These are phyloP conservation scores for Pollenia griseotomentosa DNA, from an alignment of 2,888 invertebrate species.

Conservation along the genomic window DNA sequence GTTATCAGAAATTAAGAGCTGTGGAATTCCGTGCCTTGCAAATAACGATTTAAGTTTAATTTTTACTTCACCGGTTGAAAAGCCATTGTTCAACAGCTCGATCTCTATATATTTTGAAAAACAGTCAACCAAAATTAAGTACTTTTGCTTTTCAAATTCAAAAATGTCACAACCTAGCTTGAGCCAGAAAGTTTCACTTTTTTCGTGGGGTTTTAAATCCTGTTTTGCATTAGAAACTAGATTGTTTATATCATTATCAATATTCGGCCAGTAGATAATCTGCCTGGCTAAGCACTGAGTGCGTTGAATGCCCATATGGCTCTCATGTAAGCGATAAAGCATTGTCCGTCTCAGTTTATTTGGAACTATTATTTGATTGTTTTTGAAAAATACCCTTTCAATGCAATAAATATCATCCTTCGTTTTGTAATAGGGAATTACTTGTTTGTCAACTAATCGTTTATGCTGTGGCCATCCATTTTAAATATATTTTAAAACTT, in stretches of 20 bases:
- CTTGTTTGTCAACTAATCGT: constrained; percentile 5
- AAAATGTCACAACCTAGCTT: constrained; percentile 9
- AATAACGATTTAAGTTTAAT: background rate
- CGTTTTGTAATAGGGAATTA: constrained; percentile 3
- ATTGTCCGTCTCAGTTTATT: too few species aligned
- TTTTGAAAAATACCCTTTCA: background rate
- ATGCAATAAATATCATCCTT: constrained; percentile 1
- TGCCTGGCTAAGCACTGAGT: too few species aligned
- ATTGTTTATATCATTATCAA: too few species aligned
- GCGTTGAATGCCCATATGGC: too few species aligned
- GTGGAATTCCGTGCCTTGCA: constrained; percentile 10
- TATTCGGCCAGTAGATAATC: too few species aligned
- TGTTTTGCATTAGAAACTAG: constrained; percentile 17
- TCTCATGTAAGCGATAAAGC: too few species aligned
- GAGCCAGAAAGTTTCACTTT: background rate
- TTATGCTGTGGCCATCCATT: constrained; percentile 12
- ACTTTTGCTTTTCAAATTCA: background rate
- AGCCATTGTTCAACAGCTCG: background rate
- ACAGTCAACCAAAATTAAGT: background rate
- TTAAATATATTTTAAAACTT: background rate
- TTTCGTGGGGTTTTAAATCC: background rate
- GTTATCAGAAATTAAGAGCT: background rate
- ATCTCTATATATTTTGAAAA: constrained; percentile 15
- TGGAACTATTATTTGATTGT: constrained; percentile 6
- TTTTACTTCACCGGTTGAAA: background rate